These are phyloP conservation scores for Fringilla coelebs DNA, from an alignment of 2,797 vertebrate genomes.

Conservation along the genomic window DNA sequence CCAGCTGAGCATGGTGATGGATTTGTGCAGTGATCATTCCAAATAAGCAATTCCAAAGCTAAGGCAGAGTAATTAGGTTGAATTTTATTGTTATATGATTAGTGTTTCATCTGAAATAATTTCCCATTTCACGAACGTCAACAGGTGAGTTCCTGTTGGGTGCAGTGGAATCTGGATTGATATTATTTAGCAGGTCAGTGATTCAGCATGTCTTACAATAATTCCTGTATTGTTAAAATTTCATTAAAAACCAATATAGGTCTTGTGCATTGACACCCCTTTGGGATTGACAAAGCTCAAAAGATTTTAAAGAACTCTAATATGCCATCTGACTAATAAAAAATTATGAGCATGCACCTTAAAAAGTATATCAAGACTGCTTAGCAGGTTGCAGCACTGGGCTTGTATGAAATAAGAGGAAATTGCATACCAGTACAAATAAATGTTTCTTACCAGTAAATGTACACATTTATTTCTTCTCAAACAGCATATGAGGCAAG, in stretches of 20 bases:
- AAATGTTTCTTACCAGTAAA: not conserved
- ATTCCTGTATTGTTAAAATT: not conserved
- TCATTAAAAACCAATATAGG: not conserved
- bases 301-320: not conserved
- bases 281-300: not conserved
- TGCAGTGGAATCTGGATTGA: not conserved
- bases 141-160: not conserved
- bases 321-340: not conserved
- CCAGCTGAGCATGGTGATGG: not conserved
- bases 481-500: not conserved
- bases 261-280: not conserved
- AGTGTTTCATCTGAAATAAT: not conserved
- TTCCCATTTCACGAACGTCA: not conserved
- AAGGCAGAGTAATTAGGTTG: not conserved
- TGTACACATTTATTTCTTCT: not conserved
- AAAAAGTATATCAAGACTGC: rapidly evolving
- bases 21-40: not conserved
- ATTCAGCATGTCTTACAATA: not conserved
- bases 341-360: not conserved
- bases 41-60: not conserved
- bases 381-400: not conserved
- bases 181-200: not conserved
- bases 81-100: not conserved
- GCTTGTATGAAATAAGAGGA: not conserved
- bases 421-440: not conserved